Evolutionary conservation across 2,888 invertebrate genomes (phyloP), one percentile per base, ranked within the genome.

Genomic region (Hydrotaea diabolus): DNA sequence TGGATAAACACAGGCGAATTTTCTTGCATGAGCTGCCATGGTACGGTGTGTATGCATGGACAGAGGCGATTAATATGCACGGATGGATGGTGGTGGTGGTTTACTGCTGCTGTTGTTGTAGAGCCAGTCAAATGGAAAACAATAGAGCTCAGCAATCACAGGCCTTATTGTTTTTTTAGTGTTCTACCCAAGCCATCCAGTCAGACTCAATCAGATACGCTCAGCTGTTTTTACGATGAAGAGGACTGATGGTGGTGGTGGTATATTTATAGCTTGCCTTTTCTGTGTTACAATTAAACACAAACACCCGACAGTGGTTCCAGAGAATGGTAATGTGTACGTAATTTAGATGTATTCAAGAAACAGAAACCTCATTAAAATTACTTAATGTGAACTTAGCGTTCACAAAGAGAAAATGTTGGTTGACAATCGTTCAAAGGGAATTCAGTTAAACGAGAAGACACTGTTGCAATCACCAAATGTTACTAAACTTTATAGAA

Each of bases 271-370:
- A 75, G 71, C 75, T 2, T 72, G 55, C n/a, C 49, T 15, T n/a
- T 49, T 31, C 7, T 31, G 31, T 31, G 31, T 31, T 31, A 13
- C 49, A n/a, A 43, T 13, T 1, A 13, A n/a, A 49, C 13, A 49
- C 0, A 8, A 49, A 49, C 8, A 0, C n/a, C 1, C 3, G 7
- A 64, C 31, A 36, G 31, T 62, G 36, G 15, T n/a, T 39, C n/a
- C 1, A 39, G 39, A 13, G 62, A 46, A n/a, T 73, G 78, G 78
- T 75, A 75, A 73, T 79, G 43, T 72, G 53, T 13, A n/a, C 43
- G 9, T n/a, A n/a, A n/a, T n/a, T n/a, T n/a, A n/a, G n/a, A n/a
- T n/a, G n/a, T n/a, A n/a, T n/a, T n/a, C n/a, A n/a, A n/a, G n/a
- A n/a, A n/a, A n/a, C n/a, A n/a, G n/a, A n/a, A n/a, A n/a, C n/a